Evolutionary conservation across 2,888 invertebrate species (phyloP).

Genomic region (Baccha elongata): DNA sequence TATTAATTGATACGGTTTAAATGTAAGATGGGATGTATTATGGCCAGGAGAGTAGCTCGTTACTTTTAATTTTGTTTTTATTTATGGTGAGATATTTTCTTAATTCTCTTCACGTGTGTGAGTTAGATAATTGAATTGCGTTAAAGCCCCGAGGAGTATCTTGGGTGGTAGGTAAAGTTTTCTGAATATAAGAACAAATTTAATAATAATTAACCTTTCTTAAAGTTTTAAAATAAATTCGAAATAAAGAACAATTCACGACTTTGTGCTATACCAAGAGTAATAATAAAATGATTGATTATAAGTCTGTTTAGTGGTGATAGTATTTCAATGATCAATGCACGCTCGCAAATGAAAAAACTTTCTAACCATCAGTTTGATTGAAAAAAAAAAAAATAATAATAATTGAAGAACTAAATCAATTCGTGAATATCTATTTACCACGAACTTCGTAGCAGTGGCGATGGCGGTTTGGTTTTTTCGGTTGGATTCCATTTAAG

Average conservation of each 20-base stretch:
- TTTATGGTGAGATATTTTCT: slow-evolving; percentile 65
- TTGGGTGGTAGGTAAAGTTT: slow-evolving; percentile 50
- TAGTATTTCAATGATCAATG: background rate
- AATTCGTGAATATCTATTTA: slow-evolving; percentile 57
- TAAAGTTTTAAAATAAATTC: slow-evolving; percentile 24
- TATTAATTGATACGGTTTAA: slow-evolving; percentile 73
- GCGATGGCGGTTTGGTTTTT: background rate
- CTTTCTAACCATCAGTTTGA: slow-evolving; percentile 60
- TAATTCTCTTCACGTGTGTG: slow-evolving; percentile 46
- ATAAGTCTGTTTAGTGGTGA: slow-evolving; percentile 40
- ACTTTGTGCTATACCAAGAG: slow-evolving; percentile 49
- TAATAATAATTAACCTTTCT: slow-evolving; percentile 46
- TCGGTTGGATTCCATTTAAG: background rate
- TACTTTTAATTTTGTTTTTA: slow-evolving; percentile 20
- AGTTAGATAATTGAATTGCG: slow-evolving; percentile 63
- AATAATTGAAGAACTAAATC: slow-evolving; percentile 54
- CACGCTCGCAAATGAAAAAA: slow-evolving; percentile 11
- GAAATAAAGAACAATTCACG: slow-evolving; percentile 30
- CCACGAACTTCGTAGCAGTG: slow-evolving; percentile 10
- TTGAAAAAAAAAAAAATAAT: slow-evolving; percentile 51
- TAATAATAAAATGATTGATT: slow-evolving; percentile 39
- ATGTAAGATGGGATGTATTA: slow-evolving; percentile 67
- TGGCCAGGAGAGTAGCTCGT: slow-evolving; percentile 29
- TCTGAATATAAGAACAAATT: slow-evolving; percentile 1
- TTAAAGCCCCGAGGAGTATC: slow-evolving; percentile 19